Evolutionary conservation across 2,888 invertebrate species (phyloP).

Genomic region (Spilosoma lubricipeda): DNA sequence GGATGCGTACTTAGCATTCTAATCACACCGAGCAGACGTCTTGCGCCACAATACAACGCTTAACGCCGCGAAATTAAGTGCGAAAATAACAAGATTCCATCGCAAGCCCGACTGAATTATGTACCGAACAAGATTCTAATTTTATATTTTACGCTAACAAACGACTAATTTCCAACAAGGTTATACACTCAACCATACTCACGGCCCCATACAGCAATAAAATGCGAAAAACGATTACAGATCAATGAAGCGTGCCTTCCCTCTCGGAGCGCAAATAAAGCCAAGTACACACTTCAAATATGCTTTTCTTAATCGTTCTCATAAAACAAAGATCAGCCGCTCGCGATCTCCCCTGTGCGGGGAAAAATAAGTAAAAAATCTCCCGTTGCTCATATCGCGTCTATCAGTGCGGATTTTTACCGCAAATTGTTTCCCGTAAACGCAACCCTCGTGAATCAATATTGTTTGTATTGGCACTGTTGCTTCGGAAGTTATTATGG

Average conservation of each 20-base stretch:
- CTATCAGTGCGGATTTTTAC: constrained; percentile 79
- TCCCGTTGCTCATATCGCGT: constrained; percentile 81
- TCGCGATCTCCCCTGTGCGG: constrained; percentile 76
- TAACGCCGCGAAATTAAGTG: constrained; percentile 80
- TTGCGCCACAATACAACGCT: constrained; percentile 76
- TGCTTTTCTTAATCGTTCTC: constrained; percentile 87
- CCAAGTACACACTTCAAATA: constrained; percentile 86
- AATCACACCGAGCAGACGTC: constrained; percentile 75
- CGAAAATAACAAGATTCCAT: constrained; percentile 74
- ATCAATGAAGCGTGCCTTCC: constrained; percentile 85
- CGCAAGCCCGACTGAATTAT: constrained; percentile 66
- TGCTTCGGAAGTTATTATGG: constrained; percentile 72
- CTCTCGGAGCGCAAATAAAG: constrained; percentile 84
- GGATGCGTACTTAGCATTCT: constrained; percentile 79
- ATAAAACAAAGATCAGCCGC: constrained; percentile 86
- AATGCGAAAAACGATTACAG: constrained; percentile 85
- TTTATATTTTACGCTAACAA: constrained; percentile 59
- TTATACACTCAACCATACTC: constrained; percentile 67
- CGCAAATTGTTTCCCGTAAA: constrained; percentile 78
- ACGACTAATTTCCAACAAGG: constrained; percentile 67
- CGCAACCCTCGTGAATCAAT: constrained; percentile 74
- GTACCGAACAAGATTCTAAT: constrained; percentile 66
- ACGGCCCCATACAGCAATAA: constrained; percentile 79
- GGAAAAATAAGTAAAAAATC: constrained; percentile 72
- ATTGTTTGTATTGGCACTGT: constrained; percentile 74